A percentile compares a stretch with the other conserved stretches of the same genome.
phyloP scores from a whole-genome alignment of 2,113 vertebrate genomes.

The Tor tambroides region DNA sequence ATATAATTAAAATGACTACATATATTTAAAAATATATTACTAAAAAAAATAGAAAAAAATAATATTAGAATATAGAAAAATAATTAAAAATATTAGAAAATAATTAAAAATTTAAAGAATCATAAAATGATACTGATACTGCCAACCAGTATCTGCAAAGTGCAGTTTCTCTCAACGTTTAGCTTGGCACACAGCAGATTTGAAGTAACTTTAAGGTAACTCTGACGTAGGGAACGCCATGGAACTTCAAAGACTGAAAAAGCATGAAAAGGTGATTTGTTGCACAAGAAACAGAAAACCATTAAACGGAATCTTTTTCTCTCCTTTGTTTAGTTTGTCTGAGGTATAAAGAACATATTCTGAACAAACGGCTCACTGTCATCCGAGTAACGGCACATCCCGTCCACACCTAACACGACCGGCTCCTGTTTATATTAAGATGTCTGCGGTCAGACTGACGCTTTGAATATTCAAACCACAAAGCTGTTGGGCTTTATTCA shows the following conservation, averaged over 20 bases:
- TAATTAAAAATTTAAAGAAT: too few relatives aligned
- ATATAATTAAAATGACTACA: too few relatives aligned
- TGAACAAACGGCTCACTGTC: not conserved
- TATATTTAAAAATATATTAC: too few relatives aligned
- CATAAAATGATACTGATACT: too few relatives aligned
- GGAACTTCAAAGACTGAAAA: not conserved
- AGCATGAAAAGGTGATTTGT: not conserved
- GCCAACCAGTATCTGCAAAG: too few relatives aligned
- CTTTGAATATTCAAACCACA: not conserved
- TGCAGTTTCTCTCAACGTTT: too few relatives aligned
- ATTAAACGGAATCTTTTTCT: not conserved
- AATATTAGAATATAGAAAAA: too few relatives aligned
- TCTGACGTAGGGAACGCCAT: too few relatives aligned
- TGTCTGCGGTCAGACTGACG: not conserved
- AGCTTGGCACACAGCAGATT: too few relatives aligned
- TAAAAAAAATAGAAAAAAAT: too few relatives aligned
- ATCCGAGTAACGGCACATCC: not conserved
- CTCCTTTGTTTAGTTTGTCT: not conserved
- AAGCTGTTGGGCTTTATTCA: not conserved
- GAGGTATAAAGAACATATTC: not conserved
- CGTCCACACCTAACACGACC: not conserved
- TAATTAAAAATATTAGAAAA: too few relatives aligned
- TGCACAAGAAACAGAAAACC: not conserved
- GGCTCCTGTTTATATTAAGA: not conserved
- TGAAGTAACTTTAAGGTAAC: too few relatives aligned